Percentiles rank a stretch among this genome's conserved stretches.
Evolutionary conservation across 2,888 invertebrate genomes (phyloP).

Genomic region (Serrognathus titanus): DNA sequence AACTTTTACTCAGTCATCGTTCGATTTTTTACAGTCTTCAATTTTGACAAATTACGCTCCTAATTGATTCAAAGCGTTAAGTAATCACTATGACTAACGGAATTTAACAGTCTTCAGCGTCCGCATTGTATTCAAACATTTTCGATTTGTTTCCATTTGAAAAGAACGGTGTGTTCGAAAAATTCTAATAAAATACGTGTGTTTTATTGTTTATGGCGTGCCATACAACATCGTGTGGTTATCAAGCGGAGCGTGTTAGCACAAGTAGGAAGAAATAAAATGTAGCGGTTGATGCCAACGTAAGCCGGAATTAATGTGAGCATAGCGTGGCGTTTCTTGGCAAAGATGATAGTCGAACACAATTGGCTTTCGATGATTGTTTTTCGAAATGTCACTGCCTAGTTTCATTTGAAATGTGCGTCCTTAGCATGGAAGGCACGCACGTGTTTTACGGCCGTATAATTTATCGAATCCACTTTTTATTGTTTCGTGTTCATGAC

Average conservation of each 20-base stretch:
- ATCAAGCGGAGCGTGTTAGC: too few relatives aligned
- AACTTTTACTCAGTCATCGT: not conserved
- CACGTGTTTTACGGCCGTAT: conserved; percentile 1
- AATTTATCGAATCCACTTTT: conserved; percentile 2
- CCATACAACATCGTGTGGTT: too few relatives aligned
- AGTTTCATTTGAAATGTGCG: conserved; percentile 1
- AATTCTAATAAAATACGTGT: too few relatives aligned
- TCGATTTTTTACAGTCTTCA: not conserved
- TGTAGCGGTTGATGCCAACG: not conserved
- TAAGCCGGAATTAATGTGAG: not conserved
- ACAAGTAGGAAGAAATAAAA: too few relatives aligned
- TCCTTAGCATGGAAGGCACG: not conserved
- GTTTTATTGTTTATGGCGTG: too few relatives aligned
- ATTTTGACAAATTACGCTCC: not conserved
- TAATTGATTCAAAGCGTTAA: not conserved
- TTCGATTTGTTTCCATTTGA: too few relatives aligned
- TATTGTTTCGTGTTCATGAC: conserved; percentile 1
- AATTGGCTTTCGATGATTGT: not conserved
- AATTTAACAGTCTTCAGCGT: not conserved
- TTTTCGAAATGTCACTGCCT: conserved; percentile 3
- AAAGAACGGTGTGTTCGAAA: too few relatives aligned
- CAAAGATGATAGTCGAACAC: not conserved
- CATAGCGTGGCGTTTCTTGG: not conserved
- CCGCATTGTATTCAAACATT: not conserved
- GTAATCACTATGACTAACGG: not conserved